Percentiles rank a stretch among this genome's conserved stretches.
Conservation (phyloP, 2,888 invertebrate species). For the Amiota mariae region DNA sequence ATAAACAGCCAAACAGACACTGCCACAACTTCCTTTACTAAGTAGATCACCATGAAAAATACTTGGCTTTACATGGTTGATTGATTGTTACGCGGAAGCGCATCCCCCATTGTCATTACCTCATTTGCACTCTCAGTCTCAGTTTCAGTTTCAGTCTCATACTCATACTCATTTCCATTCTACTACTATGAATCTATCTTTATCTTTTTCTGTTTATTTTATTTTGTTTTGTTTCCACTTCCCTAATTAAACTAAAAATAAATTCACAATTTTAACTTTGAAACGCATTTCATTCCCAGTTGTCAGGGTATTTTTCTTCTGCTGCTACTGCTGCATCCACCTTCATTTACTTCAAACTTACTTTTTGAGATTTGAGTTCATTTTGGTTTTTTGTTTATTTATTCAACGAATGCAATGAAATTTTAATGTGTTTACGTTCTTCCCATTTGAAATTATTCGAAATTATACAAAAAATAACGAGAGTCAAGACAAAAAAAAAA, state of each 20-base stretch:
- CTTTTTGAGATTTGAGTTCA: neutral
- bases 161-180: too few species aligned
- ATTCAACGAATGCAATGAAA: slow-evolving; percentile 37
- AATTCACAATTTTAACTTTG: slow-evolving; percentile 6
- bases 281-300: slow-evolving; percentile 16
- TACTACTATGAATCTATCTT: too few species aligned
- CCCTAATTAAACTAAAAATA: slow-evolving; percentile 15
- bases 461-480: neutral
- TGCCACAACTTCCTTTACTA: too few species aligned
- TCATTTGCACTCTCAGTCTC: too few species aligned
- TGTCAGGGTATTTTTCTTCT: too few species aligned
- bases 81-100: neutral
- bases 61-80: neutral
- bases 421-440: slow-evolving; percentile 56
- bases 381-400: neutral
- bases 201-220: neutral
- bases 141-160: too few species aligned
- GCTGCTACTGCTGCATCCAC: too few species aligned
- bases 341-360: neutral
- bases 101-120: neutral
- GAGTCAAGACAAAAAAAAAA: slow-evolving; percentile 3
- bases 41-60: neutral
- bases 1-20: neutral
- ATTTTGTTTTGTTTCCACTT: neutral
- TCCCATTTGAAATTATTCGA: slow-evolving; percentile 6